These are phyloP conservation scores for Harlomillsia oculata DNA, from an alignment of 1,140 invertebrate genomes.

Conservation along the genomic window DNA sequence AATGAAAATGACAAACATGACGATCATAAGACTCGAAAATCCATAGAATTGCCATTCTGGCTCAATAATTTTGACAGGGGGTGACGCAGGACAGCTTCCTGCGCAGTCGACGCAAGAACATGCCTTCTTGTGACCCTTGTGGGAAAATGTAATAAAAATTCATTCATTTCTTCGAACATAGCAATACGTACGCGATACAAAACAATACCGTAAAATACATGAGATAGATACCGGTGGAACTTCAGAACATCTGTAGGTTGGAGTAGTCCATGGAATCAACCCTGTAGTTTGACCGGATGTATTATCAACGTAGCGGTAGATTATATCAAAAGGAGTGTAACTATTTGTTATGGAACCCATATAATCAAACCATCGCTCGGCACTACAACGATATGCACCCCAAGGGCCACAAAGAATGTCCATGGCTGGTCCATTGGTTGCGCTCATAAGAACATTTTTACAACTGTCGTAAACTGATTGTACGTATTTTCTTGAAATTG, in stretches of 20 bases:
- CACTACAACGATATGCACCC: constrained; percentile 49
- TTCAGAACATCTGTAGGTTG: constrained; percentile 12
- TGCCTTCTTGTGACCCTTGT: constrained; percentile 43
- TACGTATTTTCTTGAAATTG: constrained; percentile 51
- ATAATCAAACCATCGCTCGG: constrained; percentile 40
- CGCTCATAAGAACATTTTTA: constrained; percentile 47
- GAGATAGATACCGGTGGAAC: constrained; percentile 16
- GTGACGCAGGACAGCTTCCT: constrained; percentile 49
- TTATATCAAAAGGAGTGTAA: constrained; percentile 43
- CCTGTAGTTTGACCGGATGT: constrained; percentile 15
- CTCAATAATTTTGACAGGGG: too few species aligned
- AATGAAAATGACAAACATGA: constrained; percentile 34
- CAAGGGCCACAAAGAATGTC: constrained; percentile 57
- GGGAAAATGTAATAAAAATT: not conserved
- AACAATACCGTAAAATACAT: too few species aligned
- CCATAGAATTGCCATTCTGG: too few species aligned
- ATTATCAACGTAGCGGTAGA: constrained; percentile 34
- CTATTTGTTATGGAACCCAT: constrained; percentile 37
- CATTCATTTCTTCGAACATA: too few species aligned
- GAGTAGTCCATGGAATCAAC: constrained; percentile 8
- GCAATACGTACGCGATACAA: too few species aligned
- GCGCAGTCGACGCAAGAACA: constrained; percentile 73
- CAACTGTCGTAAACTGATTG: constrained; percentile 55
- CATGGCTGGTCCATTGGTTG: constrained; percentile 58
- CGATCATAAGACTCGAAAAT: too few species aligned